Evolutionary conservation across 1,140 invertebrate genomes (phyloP).

Genomic region (Nilaparvata lugens): DNA sequence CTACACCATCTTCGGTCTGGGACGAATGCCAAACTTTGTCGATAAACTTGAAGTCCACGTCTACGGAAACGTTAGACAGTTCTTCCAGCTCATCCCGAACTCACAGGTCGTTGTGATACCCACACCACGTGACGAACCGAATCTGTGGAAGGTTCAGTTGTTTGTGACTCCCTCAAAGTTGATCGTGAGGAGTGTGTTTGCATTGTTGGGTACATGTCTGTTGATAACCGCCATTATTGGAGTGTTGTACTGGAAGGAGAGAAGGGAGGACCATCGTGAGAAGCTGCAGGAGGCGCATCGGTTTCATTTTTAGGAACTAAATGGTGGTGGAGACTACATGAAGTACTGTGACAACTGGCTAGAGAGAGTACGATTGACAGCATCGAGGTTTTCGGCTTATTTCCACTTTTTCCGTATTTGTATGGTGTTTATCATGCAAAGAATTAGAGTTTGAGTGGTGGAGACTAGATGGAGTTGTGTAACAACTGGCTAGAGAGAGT

Average conservation of each 20-base stretch:
- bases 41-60: slow-evolving; percentile 81
- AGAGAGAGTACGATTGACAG: neutral
- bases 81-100: slow-evolving; percentile 93
- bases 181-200: slow-evolving; percentile 83
- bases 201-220: slow-evolving; percentile 76
- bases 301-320: slow-evolving; percentile 76
- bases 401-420: too few relatives aligned
- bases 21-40: slow-evolving; percentile 94
- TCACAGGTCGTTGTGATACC: slow-evolving; percentile 96
- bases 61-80: slow-evolving; percentile 53
- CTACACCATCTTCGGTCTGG: slow-evolving; percentile 90
- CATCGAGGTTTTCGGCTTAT: too few relatives aligned
- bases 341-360: neutral
- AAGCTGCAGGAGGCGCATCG: slow-evolving; percentile 75
- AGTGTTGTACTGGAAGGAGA: slow-evolving; percentile 88
- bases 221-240: slow-evolving; percentile 78
- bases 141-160: slow-evolving; percentile 82
- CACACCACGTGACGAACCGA: slow-evolving; percentile 63
- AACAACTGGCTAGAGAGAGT: too few relatives aligned
- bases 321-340: slow-evolving; percentile 24
- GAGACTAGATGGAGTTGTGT: too few relatives aligned
- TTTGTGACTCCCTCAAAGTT: slow-evolving; percentile 94
- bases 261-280: slow-evolving; percentile 82
- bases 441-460: too few relatives aligned
- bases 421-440: too few relatives aligned